Conservation (phyloP, 2,797 vertebrate genomes). For the Sebastes minor region DNA sequence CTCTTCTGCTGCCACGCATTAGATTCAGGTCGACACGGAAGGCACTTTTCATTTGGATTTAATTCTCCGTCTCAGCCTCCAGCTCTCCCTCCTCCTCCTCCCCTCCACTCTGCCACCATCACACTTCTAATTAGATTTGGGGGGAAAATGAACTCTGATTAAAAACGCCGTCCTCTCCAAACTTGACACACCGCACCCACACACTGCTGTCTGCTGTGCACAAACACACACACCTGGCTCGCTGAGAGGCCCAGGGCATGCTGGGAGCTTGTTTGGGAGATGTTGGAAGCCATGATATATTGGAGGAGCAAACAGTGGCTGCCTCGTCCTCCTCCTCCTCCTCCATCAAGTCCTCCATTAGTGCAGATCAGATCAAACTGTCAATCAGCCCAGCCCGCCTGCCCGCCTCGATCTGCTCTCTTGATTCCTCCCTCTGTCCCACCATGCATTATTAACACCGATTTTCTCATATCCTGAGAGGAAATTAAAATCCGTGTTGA, state of each 20-base stretch:
- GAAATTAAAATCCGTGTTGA: slow-evolving; percentile 77
- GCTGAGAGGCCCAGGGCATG: slow-evolving; percentile 32
- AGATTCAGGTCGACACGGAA: slow-evolving; percentile 72
- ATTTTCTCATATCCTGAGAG: slow-evolving; percentile 81
- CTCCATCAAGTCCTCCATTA: slow-evolving; percentile 70
- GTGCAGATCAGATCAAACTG: slow-evolving; percentile 68
- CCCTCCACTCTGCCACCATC: slow-evolving; percentile 46
- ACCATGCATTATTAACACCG: slow-evolving; percentile 76
- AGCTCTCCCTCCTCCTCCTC: slow-evolving; percentile 14
- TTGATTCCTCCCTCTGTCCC: slow-evolving; percentile 46
- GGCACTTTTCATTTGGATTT: slow-evolving; percentile 80
- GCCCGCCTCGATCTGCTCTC: slow-evolving; percentile 48
- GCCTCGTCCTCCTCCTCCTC: background rate
- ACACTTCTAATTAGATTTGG: slow-evolving; percentile 82
- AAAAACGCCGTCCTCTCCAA: slow-evolving; percentile 71
- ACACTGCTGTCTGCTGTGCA: slow-evolving; percentile 11
- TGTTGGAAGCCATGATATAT: slow-evolving; percentile 43
- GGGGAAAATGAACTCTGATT: slow-evolving; percentile 80
- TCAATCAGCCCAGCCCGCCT: slow-evolving; percentile 45
- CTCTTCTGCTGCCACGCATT: slow-evolving; percentile 62
- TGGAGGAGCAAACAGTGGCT: slow-evolving; percentile 32
- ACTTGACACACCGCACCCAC: slow-evolving; percentile 43
- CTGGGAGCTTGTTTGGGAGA: slow-evolving; percentile 42
- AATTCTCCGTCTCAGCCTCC: slow-evolving; percentile 62
- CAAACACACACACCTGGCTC: background rate